A percentile compares a stretch with the other conserved stretches of the same genome.
phyloP scores from a whole-genome alignment of 2,113 vertebrate species.

The Passer domesticus region DNA sequence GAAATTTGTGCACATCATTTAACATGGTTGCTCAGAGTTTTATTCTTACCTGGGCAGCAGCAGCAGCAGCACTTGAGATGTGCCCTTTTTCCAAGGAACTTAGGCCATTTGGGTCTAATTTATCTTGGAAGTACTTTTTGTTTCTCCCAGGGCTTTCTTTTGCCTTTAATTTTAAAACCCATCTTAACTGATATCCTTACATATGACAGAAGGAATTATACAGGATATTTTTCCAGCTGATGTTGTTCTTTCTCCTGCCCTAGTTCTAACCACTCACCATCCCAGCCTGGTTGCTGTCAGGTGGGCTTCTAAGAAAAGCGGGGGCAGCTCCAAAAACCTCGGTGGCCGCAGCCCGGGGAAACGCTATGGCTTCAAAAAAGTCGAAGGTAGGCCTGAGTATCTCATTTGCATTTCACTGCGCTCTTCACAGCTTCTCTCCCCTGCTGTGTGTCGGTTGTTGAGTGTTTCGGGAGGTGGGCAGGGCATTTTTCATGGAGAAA shows the following conservation, averaged over 20 bases:
- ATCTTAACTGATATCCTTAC: not conserved
- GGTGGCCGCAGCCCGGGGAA: constrained; percentile 88
- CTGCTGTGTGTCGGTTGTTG: fast-evolving
- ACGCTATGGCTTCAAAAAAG: constrained; percentile 86
- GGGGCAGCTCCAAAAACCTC: constrained; percentile 84
- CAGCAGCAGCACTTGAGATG: not conserved
- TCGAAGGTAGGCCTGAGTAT: constrained; percentile 78
- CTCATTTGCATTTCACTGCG: not conserved
- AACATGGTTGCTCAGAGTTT: not conserved
- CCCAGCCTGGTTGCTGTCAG: constrained; percentile 68
- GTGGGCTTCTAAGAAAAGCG: constrained; percentile 89
- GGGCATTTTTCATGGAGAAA: not conserved
- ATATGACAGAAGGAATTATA: not conserved
- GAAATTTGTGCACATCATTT: not conserved
- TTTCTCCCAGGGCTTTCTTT: not conserved
- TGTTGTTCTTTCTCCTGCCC: not conserved
- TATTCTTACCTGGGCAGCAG: not conserved
- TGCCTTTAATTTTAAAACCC: not conserved
- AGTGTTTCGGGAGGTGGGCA: not conserved
- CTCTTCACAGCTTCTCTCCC: not conserved
- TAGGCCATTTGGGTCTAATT: not conserved
- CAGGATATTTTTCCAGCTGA: not conserved
- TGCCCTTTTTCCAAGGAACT: not conserved
- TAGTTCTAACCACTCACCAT: constrained; percentile 49
- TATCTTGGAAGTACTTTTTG: not conserved